Percentiles rank a stretch among this genome's conserved stretches.
These are phyloP conservation scores for Melanotaenia maccullochi DNA, from an alignment of 2,797 vertebrate species.

Conservation along the genomic window DNA sequence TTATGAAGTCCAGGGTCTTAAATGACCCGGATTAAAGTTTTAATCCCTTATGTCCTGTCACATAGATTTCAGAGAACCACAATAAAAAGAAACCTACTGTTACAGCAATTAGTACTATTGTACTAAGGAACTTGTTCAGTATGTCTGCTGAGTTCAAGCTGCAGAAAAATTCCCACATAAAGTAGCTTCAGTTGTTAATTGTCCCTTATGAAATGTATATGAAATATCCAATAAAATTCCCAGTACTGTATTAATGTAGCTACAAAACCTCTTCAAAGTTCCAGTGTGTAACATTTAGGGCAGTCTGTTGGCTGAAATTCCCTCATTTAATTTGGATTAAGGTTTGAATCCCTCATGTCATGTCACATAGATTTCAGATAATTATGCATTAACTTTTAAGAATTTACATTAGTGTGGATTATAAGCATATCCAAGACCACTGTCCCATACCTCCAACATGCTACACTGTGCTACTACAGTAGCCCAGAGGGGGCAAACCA, in stretches of 20 bases:
- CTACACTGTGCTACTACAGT: background rate
- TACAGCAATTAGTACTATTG: slow-evolving; percentile 21
- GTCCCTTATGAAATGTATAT: slow-evolving; percentile 69
- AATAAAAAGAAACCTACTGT: background rate
- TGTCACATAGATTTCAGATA: too few relatives aligned
- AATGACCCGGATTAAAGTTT: slow-evolving; percentile 18
- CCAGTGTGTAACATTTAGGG: background rate
- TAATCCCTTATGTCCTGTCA: slow-evolving; percentile 14
- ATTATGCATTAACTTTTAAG: too few relatives aligned
- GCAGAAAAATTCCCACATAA: slow-evolving; percentile 43
- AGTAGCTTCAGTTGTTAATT: slow-evolving; percentile 56
- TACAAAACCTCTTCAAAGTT: slow-evolving; percentile 45
- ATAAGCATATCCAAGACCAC: background rate
- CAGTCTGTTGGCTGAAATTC: background rate
- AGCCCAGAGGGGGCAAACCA: background rate
- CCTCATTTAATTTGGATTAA: background rate
- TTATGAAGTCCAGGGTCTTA: slow-evolving; percentile 22
- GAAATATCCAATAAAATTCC: slow-evolving; percentile 75
- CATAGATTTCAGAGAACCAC: slow-evolving; percentile 20
- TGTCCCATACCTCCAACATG: background rate
- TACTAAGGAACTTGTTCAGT: slow-evolving; percentile 28
- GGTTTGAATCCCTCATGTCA: too few relatives aligned
- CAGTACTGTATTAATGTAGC: slow-evolving; percentile 77
- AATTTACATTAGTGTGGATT: background rate
- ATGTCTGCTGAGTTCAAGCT: slow-evolving; percentile 45